Percentiles rank a stretch among this genome's conserved stretches.
Conservation (phyloP, 1,140 invertebrate species). For the Sycobia sp. region DNA sequence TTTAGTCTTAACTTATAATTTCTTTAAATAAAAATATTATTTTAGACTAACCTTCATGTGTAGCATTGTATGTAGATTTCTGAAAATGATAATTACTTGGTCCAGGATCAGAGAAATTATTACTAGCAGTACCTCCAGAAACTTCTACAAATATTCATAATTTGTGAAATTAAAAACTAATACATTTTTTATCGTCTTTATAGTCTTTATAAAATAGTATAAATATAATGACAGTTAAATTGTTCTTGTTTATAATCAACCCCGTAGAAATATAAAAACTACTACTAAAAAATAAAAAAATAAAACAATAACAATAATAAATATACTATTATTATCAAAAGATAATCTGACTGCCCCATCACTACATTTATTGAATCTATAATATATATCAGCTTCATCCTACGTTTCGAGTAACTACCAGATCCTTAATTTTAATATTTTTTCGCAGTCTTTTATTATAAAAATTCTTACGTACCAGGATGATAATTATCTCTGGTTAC, state of each 20-base stretch:
- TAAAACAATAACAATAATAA: too few species aligned
- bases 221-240: background rate
- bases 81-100: constrained; percentile 46
- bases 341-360: too few species aligned
- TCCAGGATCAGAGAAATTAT: constrained; percentile 39
- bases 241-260: too few species aligned
- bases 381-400: too few species aligned
- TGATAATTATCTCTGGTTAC: constrained; percentile 54
- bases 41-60: constrained; percentile 48
- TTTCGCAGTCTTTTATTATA: background rate
- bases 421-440: too few species aligned
- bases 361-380: too few species aligned
- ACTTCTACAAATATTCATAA: constrained; percentile 38
- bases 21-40: constrained; percentile 6
- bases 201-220: too few species aligned
- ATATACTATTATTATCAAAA: too few species aligned
- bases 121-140: constrained; percentile 38
- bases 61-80: constrained; percentile 40
- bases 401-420: too few species aligned
- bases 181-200: background rate
- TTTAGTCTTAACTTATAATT: background rate
- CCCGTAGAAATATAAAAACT: too few species aligned
- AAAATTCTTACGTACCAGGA: constrained; percentile 43
- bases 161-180: background rate
- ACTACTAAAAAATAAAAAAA: too few species aligned